Evolutionary conservation across 2,888 invertebrate genomes (phyloP), one percentile per base, ranked within the genome.

Genomic region (Tipula unca): DNA sequence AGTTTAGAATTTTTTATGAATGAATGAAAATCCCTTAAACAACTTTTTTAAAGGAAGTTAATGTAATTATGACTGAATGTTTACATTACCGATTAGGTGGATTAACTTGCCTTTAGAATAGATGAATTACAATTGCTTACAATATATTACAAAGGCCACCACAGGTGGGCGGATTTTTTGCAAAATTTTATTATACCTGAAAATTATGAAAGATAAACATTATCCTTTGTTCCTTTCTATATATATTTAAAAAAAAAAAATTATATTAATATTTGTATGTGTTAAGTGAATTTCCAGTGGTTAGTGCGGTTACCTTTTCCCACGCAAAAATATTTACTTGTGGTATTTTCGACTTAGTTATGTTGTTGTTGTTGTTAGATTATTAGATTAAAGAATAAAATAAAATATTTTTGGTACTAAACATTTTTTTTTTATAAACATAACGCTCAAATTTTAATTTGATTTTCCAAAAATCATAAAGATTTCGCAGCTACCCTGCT

Each of bases 71-170:
- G 32, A 32, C 32, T 32, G 29, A 32, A 35, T 83, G 83, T 83
- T 83, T 29, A 83, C n/a, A 32, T 83, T 83, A 32, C 83, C 35
- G 83, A 83, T 83, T 83, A 83, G 83, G 32, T 29, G 83, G 69
- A 69, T 69, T 69, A 69, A 69, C 69, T 69, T 69, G 69, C 10
- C 69, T 25, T 69, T 69, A 25, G 10, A 13, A 69, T 10, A 69
- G 69, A 69, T 69, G 69, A 10, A 69, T 69, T 69, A 69, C 69
- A 69, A 69, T 48, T 69, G 17, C 32, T 32, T 54, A 54, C 48
- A 54, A 20, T 20, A 54, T 25, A 13, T 3, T 25, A 69, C 25
- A 69, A 48, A 25, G 69, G 25, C 13, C 69, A 69, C 69, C 69
- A 69, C 69, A 69, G 69, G 69, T 69, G 69, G 69, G 69, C 25